A percentile compares a stretch with the other conserved stretches of the same genome.
phyloP scores from a whole-genome alignment of 53 echinoderm and acorn worm species.

The Luidia sarsii region DNA sequence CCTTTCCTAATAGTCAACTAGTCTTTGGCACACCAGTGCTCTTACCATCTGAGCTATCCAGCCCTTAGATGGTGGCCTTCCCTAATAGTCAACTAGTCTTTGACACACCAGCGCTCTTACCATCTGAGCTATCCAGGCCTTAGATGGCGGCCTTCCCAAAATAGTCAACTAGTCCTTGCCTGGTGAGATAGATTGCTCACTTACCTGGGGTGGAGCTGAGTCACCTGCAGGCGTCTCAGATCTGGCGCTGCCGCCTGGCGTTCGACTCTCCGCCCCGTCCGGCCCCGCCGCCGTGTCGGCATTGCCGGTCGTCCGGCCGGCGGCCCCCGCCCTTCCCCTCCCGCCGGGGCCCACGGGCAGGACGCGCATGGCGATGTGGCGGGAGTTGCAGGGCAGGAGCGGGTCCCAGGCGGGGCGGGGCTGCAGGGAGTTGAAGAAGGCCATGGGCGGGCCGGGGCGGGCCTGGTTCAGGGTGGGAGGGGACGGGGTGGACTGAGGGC shows the following conservation, averaged over 20 bases:
- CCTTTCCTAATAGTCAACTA: too few relatives aligned
- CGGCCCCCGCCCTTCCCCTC: conserved; percentile 45
- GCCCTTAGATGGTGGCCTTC: too few relatives aligned
- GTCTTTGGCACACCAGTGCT: too few relatives aligned
- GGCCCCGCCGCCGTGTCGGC: conserved; percentile 13
- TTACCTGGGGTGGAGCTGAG: background rate
- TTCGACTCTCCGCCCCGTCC: conserved; percentile 2
- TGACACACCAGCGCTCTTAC: too few relatives aligned
- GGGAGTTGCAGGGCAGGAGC: conserved; percentile 84
- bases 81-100: too few relatives aligned
- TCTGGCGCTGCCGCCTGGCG: conserved; percentile 19
- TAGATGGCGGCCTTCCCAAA: too few relatives aligned
- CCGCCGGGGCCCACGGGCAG: conserved; percentile 27
- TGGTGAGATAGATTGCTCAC: too few relatives aligned
- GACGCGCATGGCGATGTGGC: conserved; percentile 65
- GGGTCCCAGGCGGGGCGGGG: conserved; percentile 79
- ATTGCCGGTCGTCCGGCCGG: background rate
- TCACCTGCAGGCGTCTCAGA: background rate
- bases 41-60: too few relatives aligned
- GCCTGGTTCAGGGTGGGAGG: background rate
- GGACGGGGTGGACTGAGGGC: conserved; percentile 45
- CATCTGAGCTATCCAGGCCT: too few relatives aligned
- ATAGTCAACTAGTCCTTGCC: too few relatives aligned
- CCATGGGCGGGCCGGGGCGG: conserved; percentile 19
- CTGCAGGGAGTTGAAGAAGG: conserved; percentile 65